These are phyloP conservation scores for Polyploca ridens DNA, from an alignment of 2,888 invertebrate species.

Conservation along the genomic window DNA sequence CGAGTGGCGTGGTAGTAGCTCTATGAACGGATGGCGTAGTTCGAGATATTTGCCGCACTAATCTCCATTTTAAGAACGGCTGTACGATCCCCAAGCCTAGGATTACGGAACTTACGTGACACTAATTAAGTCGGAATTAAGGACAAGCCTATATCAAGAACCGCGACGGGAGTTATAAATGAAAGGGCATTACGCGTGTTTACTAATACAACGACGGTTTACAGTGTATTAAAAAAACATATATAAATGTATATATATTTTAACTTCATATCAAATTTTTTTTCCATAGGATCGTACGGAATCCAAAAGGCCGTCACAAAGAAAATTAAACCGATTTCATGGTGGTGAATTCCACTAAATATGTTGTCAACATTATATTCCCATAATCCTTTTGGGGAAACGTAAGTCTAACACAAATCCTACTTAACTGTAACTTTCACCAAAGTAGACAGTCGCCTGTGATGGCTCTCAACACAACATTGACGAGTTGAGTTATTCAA, in stretches of 20 bases:
- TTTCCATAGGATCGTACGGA: background rate
- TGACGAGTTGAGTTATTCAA: conserved; percentile 76
- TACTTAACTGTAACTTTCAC: conserved; percentile 79
- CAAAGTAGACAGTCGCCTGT: conserved; percentile 79
- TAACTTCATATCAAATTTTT: background rate
- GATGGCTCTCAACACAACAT: conserved; percentile 77
- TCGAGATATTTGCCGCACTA: conserved; percentile 81
- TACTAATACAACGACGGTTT: conserved; percentile 61
- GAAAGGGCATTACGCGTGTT: conserved; percentile 80
- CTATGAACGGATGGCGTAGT: conserved; percentile 76
- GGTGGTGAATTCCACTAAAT: conserved; percentile 41
- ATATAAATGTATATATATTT: background rate
- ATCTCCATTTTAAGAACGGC: conserved; percentile 85
- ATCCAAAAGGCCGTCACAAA: background rate
- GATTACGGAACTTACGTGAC: conserved; percentile 84
- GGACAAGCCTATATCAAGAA: conserved; percentile 81
- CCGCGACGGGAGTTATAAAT: conserved; percentile 81
- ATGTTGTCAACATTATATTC: conserved; percentile 70
- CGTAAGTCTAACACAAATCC: conserved; percentile 78
- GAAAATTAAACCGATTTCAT: background rate
- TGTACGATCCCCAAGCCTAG: conserved; percentile 79
- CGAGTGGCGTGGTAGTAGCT: conserved; percentile 58
- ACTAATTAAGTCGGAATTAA: conserved; percentile 84
- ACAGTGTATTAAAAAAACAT: conserved; percentile 22
- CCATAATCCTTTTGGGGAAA: conserved; percentile 72